Conservation (phyloP, 2,888 invertebrate genomes). For the Epinotia brunnichana region DNA sequence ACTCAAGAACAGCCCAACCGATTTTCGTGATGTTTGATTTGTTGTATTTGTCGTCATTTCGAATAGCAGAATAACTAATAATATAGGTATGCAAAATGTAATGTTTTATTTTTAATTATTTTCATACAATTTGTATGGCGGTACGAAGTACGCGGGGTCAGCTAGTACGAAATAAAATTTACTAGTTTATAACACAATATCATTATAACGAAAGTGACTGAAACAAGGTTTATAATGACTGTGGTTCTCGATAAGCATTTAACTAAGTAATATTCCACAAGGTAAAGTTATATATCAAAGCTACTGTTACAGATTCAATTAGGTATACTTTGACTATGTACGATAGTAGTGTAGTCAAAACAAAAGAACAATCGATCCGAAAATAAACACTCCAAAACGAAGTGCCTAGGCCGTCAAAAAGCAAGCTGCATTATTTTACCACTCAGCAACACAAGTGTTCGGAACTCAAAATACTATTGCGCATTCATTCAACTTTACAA, state of each 20-base stretch:
- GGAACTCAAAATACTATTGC: slow-evolving; percentile 58
- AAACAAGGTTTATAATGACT: background rate
- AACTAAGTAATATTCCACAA: background rate
- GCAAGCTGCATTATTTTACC: slow-evolving; percentile 52
- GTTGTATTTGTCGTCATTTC: no score
- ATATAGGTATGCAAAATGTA: no score
- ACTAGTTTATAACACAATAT: no score
- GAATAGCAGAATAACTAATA: no score
- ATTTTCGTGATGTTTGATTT: no score
- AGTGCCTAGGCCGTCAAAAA: slow-evolving; percentile 43
- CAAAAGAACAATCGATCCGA: slow-evolving; percentile 9
- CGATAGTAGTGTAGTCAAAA: slow-evolving; percentile 9
- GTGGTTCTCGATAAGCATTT: background rate
- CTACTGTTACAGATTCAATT: background rate
- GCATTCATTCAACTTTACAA: slow-evolving; percentile 60
- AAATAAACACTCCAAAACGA: slow-evolving; percentile 12
- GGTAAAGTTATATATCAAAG: no score
- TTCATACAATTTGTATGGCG: no score
- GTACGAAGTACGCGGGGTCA: no score
- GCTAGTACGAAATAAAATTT: no score
- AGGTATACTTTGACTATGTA: background rate
- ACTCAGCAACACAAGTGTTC: slow-evolving; percentile 54
- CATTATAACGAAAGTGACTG: no score
- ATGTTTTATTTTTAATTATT: no score
- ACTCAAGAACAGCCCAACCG: no score